phyloP scores from a whole-genome alignment of 2,113 vertebrate genomes.

The Cyphomyrus plagiostoma region DNA sequence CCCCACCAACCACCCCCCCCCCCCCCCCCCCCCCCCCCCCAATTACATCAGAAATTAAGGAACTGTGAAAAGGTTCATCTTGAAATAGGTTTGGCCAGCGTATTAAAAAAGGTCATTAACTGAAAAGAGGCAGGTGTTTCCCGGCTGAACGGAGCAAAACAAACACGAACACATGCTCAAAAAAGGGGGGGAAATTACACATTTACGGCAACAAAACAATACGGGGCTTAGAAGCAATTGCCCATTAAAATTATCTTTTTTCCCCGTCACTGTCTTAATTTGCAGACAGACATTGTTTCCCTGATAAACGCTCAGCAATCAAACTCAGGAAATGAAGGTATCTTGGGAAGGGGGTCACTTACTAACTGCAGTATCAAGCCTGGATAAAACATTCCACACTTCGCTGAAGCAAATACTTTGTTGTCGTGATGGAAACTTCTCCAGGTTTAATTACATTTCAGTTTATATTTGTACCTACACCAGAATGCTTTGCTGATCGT shows the following conservation, averaged over 20 bases:
- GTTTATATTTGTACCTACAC: background rate
- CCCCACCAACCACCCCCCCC: no score
- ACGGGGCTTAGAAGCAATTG: constrained; percentile 7
- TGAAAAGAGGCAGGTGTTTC: constrained; percentile 59
- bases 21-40: no score
- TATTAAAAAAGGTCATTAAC: constrained; percentile 71
- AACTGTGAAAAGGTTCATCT: constrained; percentile 65
- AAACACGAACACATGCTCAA: constrained; percentile 34
- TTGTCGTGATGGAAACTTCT: background rate
- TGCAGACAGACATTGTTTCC: constrained; percentile 16
- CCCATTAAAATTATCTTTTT: constrained; percentile 22
- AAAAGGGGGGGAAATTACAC: background rate
- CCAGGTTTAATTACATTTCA: constrained; percentile 11
- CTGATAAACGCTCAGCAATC: constrained; percentile 22
- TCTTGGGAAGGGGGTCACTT: background rate
- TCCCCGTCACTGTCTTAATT: constrained; percentile 15
- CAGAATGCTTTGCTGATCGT: background rate
- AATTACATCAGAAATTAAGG: constrained; percentile 74
- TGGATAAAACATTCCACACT: background rate
- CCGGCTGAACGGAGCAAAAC: constrained; percentile 56
- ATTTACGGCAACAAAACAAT: constrained; percentile 21
- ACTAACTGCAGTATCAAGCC: constrained; percentile 1
- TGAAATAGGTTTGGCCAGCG: constrained; percentile 69
- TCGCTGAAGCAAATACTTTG: constrained; percentile 1
- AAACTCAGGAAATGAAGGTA: constrained; percentile 15